Percentiles rank a stretch among this genome's conserved stretches.
Conservation (phyloP, 2,113 vertebrate genomes). For the Tragelaphus buxtoni region DNA sequence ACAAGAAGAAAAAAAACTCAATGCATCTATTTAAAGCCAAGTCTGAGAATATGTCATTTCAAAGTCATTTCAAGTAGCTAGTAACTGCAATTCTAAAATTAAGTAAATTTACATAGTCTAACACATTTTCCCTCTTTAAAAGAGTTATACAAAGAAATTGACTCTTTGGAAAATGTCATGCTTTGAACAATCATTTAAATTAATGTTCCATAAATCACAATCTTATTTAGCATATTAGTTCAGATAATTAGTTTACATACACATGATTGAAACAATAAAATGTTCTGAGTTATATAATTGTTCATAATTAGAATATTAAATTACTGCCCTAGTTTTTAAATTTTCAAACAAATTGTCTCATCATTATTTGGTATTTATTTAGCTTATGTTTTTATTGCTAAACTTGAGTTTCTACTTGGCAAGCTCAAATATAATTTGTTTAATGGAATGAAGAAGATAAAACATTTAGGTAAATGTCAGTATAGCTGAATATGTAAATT, state of each 20-base stretch:
- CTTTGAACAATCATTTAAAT: no score
- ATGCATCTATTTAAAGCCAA: slow-evolving; percentile 54
- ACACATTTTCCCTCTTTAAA: slow-evolving; percentile 70
- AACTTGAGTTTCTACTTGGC: slow-evolving; percentile 64
- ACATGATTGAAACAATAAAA: slow-evolving; percentile 74
- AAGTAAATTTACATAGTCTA: slow-evolving; percentile 73
- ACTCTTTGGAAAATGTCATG: slow-evolving; percentile 72
- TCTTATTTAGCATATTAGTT: slow-evolving; percentile 79
- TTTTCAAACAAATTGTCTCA: slow-evolving; percentile 46
- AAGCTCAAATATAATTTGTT: slow-evolving; percentile 37
- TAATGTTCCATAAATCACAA: no score
- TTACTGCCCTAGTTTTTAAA: slow-evolving; percentile 64
- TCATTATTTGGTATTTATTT: slow-evolving; percentile 69
- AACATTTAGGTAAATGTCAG: slow-evolving; percentile 8
- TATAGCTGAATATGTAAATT: neutral
- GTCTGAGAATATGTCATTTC: slow-evolving; percentile 54
- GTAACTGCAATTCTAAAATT: slow-evolving; percentile 65
- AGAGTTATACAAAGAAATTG: slow-evolving; percentile 74
- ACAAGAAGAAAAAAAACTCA: slow-evolving; percentile 48
- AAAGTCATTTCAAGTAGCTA: slow-evolving; percentile 58
- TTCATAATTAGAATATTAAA: slow-evolving; percentile 71
- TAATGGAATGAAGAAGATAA: slow-evolving; percentile 21
- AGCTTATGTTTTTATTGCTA: slow-evolving; percentile 70
- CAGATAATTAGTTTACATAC: slow-evolving; percentile 77
- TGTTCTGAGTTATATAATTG: slow-evolving; percentile 70